Evolutionary conservation across 2,113 vertebrate genomes (phyloP).

Genomic region (Bombycilla garrulus): DNA sequence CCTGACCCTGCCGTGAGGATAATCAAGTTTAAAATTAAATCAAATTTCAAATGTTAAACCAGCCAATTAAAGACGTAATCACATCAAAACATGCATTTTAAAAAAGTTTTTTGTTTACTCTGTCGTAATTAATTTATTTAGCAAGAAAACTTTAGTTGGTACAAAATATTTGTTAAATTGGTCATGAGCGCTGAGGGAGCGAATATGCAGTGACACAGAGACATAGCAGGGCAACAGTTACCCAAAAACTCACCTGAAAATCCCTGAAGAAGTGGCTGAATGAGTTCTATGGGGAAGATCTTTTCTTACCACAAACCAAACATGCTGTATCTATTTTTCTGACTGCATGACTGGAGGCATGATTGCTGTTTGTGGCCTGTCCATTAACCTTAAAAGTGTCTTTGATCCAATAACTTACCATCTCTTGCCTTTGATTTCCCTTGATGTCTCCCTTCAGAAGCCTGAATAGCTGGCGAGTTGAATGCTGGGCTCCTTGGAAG

Average conservation of each 20-base stretch:
- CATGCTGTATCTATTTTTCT: background rate
- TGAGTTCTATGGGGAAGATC: background rate
- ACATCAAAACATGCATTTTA: slow-evolving; percentile 62
- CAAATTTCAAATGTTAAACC: slow-evolving; percentile 72
- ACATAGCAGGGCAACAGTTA: background rate
- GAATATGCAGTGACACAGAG: background rate
- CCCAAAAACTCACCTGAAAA: background rate
- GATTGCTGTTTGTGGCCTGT: slow-evolving; percentile 7
- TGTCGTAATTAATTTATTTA: slow-evolving; percentile 62
- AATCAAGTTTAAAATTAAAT: slow-evolving; percentile 73
- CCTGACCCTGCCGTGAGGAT: slow-evolving; percentile 53
- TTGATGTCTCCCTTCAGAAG: background rate
- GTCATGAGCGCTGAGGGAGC: background rate
- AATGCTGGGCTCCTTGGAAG: background rate
- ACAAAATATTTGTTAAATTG: slow-evolving; percentile 60
- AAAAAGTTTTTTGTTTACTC: slow-evolving; percentile 66
- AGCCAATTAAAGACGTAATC: slow-evolving; percentile 72
- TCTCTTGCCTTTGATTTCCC: slow-evolving; percentile 43
- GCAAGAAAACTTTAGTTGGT: slow-evolving; percentile 46
- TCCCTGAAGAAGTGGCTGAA: background rate
- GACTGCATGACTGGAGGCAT: background rate
- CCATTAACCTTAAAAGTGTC: slow-evolving; percentile 25
- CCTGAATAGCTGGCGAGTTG: background rate
- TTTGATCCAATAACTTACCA: slow-evolving; percentile 12
- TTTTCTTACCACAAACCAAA: background rate